Conservation (phyloP, 2,888 invertebrate genomes). For the Boloria selene region DNA sequence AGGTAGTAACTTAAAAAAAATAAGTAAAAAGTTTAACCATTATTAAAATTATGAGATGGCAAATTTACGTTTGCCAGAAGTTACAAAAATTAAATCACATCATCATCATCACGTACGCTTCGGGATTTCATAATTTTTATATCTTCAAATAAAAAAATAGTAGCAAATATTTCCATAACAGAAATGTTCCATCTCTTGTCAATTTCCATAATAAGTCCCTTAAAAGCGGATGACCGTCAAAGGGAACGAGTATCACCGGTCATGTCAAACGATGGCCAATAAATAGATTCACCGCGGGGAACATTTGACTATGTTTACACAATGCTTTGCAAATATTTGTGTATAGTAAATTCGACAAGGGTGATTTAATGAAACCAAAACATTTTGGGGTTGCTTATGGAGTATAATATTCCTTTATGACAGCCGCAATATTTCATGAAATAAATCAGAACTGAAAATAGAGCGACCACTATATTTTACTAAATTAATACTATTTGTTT, state of each 20-base stretch:
- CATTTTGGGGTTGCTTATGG: slow-evolving; percentile 51
- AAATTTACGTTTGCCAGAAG: too few relatives aligned
- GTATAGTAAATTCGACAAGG: slow-evolving; percentile 56
- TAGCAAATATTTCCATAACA: too few relatives aligned
- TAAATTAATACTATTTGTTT: slow-evolving; percentile 6
- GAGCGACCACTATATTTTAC: not conserved
- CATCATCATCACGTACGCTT: too few relatives aligned
- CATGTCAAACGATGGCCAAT: slow-evolving; percentile 65
- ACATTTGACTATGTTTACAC: slow-evolving; percentile 64
- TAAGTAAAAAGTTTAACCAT: too few relatives aligned
- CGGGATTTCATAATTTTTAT: too few relatives aligned
- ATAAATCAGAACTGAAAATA: slow-evolving; percentile 34
- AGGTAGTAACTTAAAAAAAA: too few relatives aligned
- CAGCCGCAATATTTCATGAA: slow-evolving; percentile 35
- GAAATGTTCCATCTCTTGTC: too few relatives aligned
- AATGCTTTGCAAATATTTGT: slow-evolving; percentile 68
- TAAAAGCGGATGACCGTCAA: slow-evolving; percentile 18
- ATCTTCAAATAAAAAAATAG: too few relatives aligned
- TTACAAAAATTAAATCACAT: too few relatives aligned
- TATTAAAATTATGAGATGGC: too few relatives aligned
- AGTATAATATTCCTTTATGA: slow-evolving; percentile 37
- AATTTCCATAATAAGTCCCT: slow-evolving; percentile 7
- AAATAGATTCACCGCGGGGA: slow-evolving; percentile 65
- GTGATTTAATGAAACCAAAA: slow-evolving; percentile 75
- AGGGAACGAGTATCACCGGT: slow-evolving; percentile 23